Evolutionary conservation across 2,888 invertebrate species (phyloP).

Genomic region (Xestia ashworthii): DNA sequence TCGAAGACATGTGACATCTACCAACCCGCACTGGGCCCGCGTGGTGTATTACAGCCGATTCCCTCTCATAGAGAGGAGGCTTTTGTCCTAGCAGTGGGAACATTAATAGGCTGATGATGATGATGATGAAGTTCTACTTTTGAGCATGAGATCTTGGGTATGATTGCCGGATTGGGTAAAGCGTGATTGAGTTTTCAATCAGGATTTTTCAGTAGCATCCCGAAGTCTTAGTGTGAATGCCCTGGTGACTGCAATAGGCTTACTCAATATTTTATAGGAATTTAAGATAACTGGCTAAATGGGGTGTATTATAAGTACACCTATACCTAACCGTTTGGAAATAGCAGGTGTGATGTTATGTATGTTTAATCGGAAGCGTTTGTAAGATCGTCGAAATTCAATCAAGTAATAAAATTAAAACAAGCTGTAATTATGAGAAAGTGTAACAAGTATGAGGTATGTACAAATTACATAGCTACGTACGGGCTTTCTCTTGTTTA

Average conservation of each 20-base stretch:
- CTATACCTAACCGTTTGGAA: background rate
- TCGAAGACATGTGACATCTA: too few species aligned
- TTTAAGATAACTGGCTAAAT: background rate
- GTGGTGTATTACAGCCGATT: too few species aligned
- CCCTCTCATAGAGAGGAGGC: too few species aligned
- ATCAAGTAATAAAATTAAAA: slow-evolving; percentile 9
- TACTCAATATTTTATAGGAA: background rate
- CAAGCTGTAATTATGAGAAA: slow-evolving; percentile 25
- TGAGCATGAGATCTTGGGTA: background rate
- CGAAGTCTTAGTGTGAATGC: background rate
- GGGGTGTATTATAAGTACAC: background rate
- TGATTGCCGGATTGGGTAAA: background rate
- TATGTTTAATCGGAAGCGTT: background rate
- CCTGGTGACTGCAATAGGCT: background rate
- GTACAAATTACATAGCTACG: background rate
- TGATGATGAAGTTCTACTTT: background rate
- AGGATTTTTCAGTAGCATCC: background rate
- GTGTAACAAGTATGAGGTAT: slow-evolving; percentile 27
- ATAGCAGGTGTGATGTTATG: background rate
- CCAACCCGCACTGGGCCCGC: too few species aligned
- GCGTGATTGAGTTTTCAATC: background rate
- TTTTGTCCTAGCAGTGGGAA: too few species aligned
- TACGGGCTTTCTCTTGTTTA: slow-evolving; percentile 45
- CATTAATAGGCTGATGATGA: too few species aligned
- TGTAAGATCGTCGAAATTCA: background rate